These are phyloP conservation scores for Karalla daura DNA, from an alignment of 2,797 vertebrate species.

Conservation along the genomic window DNA sequence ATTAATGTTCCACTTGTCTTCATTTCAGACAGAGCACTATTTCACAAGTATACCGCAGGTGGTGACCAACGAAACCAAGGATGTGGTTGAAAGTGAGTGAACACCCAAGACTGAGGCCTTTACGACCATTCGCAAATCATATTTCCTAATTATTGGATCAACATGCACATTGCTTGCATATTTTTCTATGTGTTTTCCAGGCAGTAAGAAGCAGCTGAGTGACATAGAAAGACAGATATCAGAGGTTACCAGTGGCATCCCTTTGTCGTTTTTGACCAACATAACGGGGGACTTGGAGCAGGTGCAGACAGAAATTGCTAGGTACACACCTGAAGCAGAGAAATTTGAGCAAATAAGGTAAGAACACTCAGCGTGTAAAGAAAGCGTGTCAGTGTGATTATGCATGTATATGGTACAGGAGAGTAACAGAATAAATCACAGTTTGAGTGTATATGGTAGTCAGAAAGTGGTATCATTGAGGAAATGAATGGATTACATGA, in stretches of 20 bases:
- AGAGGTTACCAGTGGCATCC: slow-evolving; percentile 27
- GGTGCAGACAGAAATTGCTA: background rate
- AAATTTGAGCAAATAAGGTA: slow-evolving; percentile 62
- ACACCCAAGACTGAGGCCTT: background rate
- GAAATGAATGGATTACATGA: no score
- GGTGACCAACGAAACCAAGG: slow-evolving; percentile 76
- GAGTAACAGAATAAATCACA: no score
- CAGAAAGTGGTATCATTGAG: no score
- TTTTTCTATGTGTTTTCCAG: slow-evolving; percentile 65
- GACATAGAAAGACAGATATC: slow-evolving; percentile 69
- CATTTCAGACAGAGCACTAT: slow-evolving; percentile 66
- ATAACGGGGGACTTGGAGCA: slow-evolving; percentile 2
- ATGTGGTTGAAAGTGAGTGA: slow-evolving; percentile 80
- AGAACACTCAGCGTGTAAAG: background rate
- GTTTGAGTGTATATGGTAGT: no score
- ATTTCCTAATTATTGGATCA: background rate
- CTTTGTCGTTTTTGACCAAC: slow-evolving; percentile 24
- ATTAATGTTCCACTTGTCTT: background rate
- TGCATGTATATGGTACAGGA: background rate
- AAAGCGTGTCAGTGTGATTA: background rate
- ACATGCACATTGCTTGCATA: background rate
- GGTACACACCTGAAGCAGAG: rapidly evolving
- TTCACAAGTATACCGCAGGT: slow-evolving; percentile 65
- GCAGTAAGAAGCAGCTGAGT: slow-evolving; percentile 61
- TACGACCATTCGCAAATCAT: background rate